Base-by-base conservation (phyloP, 2,797 vertebrate species). In the Sebastes goodei region DNA sequence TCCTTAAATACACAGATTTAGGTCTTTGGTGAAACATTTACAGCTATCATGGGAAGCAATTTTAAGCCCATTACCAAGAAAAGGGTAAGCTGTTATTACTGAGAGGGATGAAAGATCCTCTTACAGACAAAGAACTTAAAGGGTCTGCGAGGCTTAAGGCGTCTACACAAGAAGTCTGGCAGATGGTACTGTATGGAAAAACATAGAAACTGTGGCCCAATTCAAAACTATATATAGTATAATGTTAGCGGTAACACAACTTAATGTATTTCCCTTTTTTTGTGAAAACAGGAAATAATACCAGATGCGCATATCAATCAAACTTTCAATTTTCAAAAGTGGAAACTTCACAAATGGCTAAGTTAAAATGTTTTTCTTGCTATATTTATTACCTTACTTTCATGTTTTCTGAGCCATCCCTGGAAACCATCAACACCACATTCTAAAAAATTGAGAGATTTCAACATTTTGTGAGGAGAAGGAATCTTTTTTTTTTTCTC, bases 1-100 rank as follows among this genome's bases (percentile, higher is more conserved):
- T 83, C 67, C 60, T 82, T 82, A 85, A 89, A 86, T 74, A 68
- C 55, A 72, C 62, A 71, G 25, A 81, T 84, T 78, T 74, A 71
- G 67, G 23, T 74, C 65, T 80, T 82, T 71, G 53, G 46, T 49
- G 33, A 42, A 85, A 59, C 32, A 70, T 25, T 64, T 79, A 46
- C 56, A 20, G 57, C 74, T 67, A 74, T 69, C 42, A 62, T 49
- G 62, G 67, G 73, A 71, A 53, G 70, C 14, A 35, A 77, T 67
- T 66, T 53, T 57, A 63, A 74, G 15, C 33, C 49, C 14, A 7
- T 33, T 21, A 53, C 7, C 27, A 67, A 80, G 67, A 68, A 27
- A 75, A 74, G 80, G 17, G n/a, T 59, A 71, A 65, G 32, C 38
- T 63, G 30, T 32, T 71, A 53, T 66, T 59, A 66, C 20, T 71